Percentiles rank a stretch among this genome's conserved stretches.
Evolutionary conservation across 2,797 vertebrate species (phyloP).

Genomic region (Eidolon dupreanum): DNA sequence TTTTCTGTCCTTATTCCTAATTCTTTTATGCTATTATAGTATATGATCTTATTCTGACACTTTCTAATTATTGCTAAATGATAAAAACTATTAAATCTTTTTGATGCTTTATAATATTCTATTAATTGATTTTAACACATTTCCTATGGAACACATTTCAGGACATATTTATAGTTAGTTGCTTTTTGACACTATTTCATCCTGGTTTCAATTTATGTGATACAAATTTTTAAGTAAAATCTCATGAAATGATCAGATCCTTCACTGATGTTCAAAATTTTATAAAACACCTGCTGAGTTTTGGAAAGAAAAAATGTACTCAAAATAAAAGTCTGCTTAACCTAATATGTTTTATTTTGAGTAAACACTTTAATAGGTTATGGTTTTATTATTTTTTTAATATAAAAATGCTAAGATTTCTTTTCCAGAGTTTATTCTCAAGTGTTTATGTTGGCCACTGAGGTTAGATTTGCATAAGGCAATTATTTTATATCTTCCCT

Average conservation of each 20-base stretch:
- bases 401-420: background rate
- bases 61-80: background rate
- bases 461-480: background rate
- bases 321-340: background rate
- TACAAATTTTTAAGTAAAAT: slow-evolving; percentile 1
- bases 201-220: background rate
- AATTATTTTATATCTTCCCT: background rate
- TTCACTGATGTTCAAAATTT: background rate
- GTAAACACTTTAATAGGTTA: background rate
- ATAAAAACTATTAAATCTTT: slow-evolving; percentile 22
- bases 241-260: background rate
- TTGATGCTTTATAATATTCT: background rate
- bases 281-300: background rate
- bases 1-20: slow-evolving; percentile 18
- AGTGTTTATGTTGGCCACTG: background rate
- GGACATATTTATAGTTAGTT: slow-evolving; percentile 37
- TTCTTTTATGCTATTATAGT: background rate
- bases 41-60: background rate
- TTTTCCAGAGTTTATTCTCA: background rate
- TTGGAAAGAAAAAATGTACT: background rate
- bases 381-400: background rate
- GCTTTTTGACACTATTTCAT: background rate
- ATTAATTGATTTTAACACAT: background rate
- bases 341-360: background rate
- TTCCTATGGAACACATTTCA: background rate